These are phyloP conservation scores for Margaritifera margaritifera DNA, from an alignment of 2,888 invertebrate species.

Conservation along the genomic window DNA sequence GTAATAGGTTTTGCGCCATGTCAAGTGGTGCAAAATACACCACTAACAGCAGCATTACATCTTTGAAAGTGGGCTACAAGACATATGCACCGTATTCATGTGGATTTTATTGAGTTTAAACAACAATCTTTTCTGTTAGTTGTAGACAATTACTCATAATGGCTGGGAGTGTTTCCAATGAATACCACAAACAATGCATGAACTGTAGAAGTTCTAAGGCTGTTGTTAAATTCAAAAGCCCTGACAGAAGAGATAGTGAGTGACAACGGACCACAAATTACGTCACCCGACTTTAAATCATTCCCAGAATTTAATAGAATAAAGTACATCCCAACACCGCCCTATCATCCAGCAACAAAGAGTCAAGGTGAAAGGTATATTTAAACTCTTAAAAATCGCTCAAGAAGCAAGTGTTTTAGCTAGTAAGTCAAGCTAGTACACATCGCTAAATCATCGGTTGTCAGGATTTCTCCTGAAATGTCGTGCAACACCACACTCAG, in stretches of 20 bases:
- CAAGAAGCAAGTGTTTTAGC: slow-evolving; percentile 13
- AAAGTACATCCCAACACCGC: slow-evolving; percentile 17
- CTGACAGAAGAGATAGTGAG: slow-evolving; percentile 17
- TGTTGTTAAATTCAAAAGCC: slow-evolving; percentile 18
- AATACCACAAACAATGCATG: slow-evolving; percentile 15
- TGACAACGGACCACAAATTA: slow-evolving; percentile 27
- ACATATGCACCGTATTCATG: slow-evolving; percentile 21
- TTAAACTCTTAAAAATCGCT: slow-evolving; percentile 18
- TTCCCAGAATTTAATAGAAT: slow-evolving; percentile 26
- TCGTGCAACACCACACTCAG: slow-evolving; percentile 20
- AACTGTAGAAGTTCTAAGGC: slow-evolving; percentile 17
- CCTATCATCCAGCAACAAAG: slow-evolving; percentile 26
- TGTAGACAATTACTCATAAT: slow-evolving; percentile 25
- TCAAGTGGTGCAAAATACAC: slow-evolving; percentile 9
- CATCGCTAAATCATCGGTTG: slow-evolving; percentile 10
- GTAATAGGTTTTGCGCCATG: slow-evolving; percentile 20
- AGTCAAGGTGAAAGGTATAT: slow-evolving; percentile 24
- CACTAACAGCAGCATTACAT: slow-evolving; percentile 21
- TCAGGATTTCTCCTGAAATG: slow-evolving; percentile 18
- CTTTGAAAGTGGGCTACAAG: slow-evolving; percentile 22
- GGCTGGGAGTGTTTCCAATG: slow-evolving; percentile 32
- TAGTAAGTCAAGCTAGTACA: background rate
- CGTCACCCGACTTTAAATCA: slow-evolving; percentile 12
- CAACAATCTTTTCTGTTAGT: slow-evolving; percentile 23
- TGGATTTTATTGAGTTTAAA: slow-evolving; percentile 27